Evolutionary conservation across 2,797 vertebrate genomes (phyloP), one percentile per base, ranked within the genome.

Genomic region (Peromyscus attwateri): DNA sequence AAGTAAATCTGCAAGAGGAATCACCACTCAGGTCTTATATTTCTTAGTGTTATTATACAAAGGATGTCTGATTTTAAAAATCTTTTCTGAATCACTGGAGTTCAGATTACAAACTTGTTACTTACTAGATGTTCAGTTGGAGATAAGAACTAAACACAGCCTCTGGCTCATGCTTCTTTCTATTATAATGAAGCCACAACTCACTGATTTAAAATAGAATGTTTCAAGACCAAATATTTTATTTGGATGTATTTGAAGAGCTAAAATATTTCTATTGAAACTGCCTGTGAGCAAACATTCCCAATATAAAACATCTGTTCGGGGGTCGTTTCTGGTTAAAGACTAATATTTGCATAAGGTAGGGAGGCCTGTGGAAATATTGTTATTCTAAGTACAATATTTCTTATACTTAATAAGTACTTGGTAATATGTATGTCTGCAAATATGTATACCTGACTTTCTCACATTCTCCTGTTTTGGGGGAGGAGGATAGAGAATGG

Each of bases 261-360:
- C 87, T 93, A 82, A 97, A 97, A 71, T 94, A 95, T 96, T 92
- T 97, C 89, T 97, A 85, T 82, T 93, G 92, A 94, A 96, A 93
- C n/a, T 91, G 55, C 40, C 68, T 89, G 57, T 93, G 87, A 97
- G 83, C 97, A 97, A 97, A 96, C 84, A 95, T 93, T 92, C 46
- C 93, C 91, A 92, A 95, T 90, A 85, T n/a, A 92, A 95, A 97
- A 96, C 96, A 94, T 97, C 93, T 97, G 94, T 2, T 97, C 84
- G 71, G 62, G 62, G 87, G 77, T 96, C 71, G 77, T 92, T 87
- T 91, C 82, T 68, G 60, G 82, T 81, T 91, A 83, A 95, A 95
- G 89, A 77, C 73, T 93, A 85, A 84, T 96, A 91, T 96, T 95
- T 97, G 79, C 52, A 62, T 68, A 95, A 81, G 79, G 77, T 60